These are phyloP conservation scores for Scaptomyza hsui DNA, from an alignment of 1,140 invertebrate genomes.

Conservation along the genomic window DNA sequence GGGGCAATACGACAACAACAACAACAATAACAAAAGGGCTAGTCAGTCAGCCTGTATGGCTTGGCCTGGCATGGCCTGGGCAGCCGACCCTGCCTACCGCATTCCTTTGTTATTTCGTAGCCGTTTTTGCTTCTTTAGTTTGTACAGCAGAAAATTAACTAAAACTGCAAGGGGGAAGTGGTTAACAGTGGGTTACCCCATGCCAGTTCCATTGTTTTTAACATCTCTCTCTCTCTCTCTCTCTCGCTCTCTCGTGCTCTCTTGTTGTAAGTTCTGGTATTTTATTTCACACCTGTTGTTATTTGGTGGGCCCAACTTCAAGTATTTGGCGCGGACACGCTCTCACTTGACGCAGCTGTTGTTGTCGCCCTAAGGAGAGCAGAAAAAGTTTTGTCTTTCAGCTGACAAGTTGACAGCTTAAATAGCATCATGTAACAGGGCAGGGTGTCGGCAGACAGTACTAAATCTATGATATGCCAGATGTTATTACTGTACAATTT, in stretches of 20 bases:
- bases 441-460: conserved; percentile 4
- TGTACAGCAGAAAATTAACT: too few relatives aligned
- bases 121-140: conserved; percentile 33
- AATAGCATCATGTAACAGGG: conserved; percentile 28
- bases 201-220: not conserved
- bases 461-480: conserved; percentile 22
- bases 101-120: conserved; percentile 76
- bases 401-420: conserved; percentile 63
- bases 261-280: conserved; percentile 26
- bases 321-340: conserved; percentile 4
- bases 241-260: not conserved
- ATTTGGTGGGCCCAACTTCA: conserved; percentile 24
- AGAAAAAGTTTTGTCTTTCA: not conserved
- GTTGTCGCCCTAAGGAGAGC: conserved; percentile 9
- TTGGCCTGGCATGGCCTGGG: too few relatives aligned
- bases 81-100: conserved; percentile 29
- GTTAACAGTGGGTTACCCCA: conserved; percentile 27
- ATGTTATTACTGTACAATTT: not conserved
- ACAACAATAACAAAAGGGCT: conserved; percentile 49
- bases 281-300: conserved; percentile 73
- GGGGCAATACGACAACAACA: conserved; percentile 22
- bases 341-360: conserved; percentile 31
- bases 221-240: conserved; percentile 17
- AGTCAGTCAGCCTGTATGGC: conserved; percentile 41
- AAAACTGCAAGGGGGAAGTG: conserved; percentile 48